Evolutionary conservation across 2,888 invertebrate species (phyloP).

Genomic region (Rhimphoctona megacephalus): DNA sequence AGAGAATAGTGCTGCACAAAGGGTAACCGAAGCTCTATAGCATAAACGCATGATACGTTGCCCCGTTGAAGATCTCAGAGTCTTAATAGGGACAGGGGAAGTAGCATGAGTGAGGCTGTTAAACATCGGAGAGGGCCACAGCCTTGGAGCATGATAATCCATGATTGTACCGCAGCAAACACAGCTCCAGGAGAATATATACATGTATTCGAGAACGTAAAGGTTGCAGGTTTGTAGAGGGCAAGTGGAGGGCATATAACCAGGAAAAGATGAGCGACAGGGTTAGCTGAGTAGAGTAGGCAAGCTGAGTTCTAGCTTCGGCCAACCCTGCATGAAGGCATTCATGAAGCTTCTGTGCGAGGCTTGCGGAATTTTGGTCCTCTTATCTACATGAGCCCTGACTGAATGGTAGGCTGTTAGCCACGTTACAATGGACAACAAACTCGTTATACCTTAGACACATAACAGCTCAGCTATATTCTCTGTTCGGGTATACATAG

Average conservation of each 20-base stretch:
- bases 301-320: constrained; percentile 31
- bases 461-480: constrained; percentile 54
- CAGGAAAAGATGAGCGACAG: constrained; percentile 60
- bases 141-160: constrained; percentile 68
- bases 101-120: constrained; percentile 37
- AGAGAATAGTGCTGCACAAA: constrained; percentile 55
- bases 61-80: constrained; percentile 64
- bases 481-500: constrained; percentile 15
- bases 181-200: constrained; percentile 15
- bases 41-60: constrained; percentile 62
- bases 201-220: constrained; percentile 51
- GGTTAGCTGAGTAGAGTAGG: constrained; percentile 35
- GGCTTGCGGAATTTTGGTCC: constrained; percentile 63
- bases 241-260: constrained; percentile 35
- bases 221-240: constrained; percentile 23
- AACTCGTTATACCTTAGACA: constrained; percentile 60
- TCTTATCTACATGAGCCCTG: constrained; percentile 63
- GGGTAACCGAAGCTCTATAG: constrained; percentile 28
- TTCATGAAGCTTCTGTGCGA: constrained; percentile 61
- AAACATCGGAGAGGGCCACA: constrained; percentile 52
- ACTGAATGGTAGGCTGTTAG: constrained; percentile 64
- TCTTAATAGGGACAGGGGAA: constrained; percentile 66
- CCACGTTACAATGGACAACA: constrained; percentile 65
- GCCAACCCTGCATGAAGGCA: constrained; percentile 59
- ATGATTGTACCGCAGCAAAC: constrained; percentile 65